Evolutionary conservation across 2,797 vertebrate species (phyloP).

Genomic region (Myotis planiceps): DNA sequence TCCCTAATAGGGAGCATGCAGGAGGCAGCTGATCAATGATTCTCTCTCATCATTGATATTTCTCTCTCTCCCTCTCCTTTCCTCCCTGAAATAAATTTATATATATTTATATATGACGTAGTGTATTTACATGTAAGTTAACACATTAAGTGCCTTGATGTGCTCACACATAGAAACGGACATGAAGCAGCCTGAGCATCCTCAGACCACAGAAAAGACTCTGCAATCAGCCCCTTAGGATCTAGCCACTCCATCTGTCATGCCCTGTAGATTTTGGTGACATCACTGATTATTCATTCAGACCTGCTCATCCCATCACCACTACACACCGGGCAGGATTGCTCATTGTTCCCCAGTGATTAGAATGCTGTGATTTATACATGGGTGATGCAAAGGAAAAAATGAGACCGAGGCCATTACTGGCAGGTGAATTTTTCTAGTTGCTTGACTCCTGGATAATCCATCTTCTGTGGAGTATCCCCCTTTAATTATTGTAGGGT

Average conservation of each 20-base stretch:
- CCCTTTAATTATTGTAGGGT: background rate
- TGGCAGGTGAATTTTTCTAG: slow-evolving; percentile 47
- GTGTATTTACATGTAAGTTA: background rate
- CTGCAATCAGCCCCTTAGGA: background rate
- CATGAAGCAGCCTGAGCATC: background rate
- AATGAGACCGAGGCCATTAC: slow-evolving; percentile 56
- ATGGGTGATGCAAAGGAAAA: slow-evolving; percentile 57
- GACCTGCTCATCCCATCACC: slow-evolving; percentile 32
- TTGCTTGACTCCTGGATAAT: slow-evolving; percentile 42
- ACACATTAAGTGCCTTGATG: background rate
- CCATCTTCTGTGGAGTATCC: slow-evolving; percentile 21
- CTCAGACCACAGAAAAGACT: background rate
- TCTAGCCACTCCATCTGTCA: slow-evolving; percentile 18
- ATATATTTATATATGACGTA: background rate
- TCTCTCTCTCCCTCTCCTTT: background rate
- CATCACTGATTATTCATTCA: slow-evolving; percentile 71
- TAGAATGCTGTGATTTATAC: slow-evolving; percentile 69
- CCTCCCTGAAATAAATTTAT: no score
- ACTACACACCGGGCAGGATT: background rate
- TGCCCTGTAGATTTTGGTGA: slow-evolving; percentile 41
- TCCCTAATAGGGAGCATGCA: no score
- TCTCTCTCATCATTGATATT: no score
- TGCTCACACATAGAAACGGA: background rate
- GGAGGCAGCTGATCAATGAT: no score
- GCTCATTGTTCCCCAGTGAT: slow-evolving; percentile 64